Percentiles rank a stretch among this genome's conserved stretches.
phyloP scores from a whole-genome alignment of 1,140 invertebrate species.

The Rhagoletis zephyria region DNA sequence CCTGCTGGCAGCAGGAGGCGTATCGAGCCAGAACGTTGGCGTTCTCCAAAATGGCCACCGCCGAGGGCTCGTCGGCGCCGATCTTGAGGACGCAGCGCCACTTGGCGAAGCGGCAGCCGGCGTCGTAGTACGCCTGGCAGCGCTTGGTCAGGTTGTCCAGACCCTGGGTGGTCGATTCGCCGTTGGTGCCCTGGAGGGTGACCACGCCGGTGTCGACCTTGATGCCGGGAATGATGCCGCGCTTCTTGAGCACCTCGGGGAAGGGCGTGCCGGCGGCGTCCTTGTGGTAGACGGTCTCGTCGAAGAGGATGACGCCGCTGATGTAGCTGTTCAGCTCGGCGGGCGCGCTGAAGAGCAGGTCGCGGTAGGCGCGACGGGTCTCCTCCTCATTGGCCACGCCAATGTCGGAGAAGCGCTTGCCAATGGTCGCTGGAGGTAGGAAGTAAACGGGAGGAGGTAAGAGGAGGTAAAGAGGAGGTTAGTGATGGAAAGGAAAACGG shows the following conservation, averaged over 20 bases:
- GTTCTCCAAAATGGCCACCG: slow-evolving; percentile 92
- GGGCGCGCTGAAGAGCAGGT: slow-evolving; percentile 93
- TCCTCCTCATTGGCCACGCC: slow-evolving; percentile 90
- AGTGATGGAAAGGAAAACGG: too few relatives aligned
- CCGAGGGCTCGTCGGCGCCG: slow-evolving; percentile 88
- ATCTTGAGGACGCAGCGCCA: slow-evolving; percentile 99
- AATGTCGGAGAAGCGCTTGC: slow-evolving; percentile 81
- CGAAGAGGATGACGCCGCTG: slow-evolving; percentile 94
- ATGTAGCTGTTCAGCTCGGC: slow-evolving; percentile 83
- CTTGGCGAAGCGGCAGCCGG: slow-evolving; percentile 98
- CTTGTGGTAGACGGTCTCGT: slow-evolving; percentile 98
- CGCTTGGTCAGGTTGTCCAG: slow-evolving; percentile 94
- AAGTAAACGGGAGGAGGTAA: too few relatives aligned
- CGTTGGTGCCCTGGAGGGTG: slow-evolving; percentile 89
- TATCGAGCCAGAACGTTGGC: slow-evolving; percentile 96
- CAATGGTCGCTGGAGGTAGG: slow-evolving; percentile 90
- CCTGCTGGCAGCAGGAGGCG: slow-evolving; percentile 95
- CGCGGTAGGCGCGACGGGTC: slow-evolving; percentile 87
- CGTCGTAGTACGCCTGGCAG: slow-evolving; percentile 98
- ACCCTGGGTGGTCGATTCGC: slow-evolving; percentile 97
- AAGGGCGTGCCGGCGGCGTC: slow-evolving; percentile 88
- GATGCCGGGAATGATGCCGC: slow-evolving; percentile 92
- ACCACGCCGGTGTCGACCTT: slow-evolving; percentile 94
- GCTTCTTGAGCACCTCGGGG: slow-evolving; percentile 84
- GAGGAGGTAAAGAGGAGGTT: too few relatives aligned